Conservation (phyloP, 2,888 invertebrate genomes). For the Clepsis dumicolana region DNA sequence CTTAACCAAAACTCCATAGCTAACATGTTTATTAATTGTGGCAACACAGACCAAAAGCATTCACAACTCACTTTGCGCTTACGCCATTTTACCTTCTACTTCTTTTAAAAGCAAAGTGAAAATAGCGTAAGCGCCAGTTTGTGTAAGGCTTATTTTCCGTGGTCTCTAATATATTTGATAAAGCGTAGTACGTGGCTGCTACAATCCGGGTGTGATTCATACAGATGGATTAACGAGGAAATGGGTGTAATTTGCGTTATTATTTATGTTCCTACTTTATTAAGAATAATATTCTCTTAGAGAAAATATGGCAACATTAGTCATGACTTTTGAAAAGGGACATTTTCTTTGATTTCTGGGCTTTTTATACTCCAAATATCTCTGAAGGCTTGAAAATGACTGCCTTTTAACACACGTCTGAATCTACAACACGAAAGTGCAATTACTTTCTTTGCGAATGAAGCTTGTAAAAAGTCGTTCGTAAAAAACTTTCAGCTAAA, state of each 20-base stretch:
- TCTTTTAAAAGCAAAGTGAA: background rate
- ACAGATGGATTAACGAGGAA: background rate
- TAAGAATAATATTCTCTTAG: background rate
- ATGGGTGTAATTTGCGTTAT: background rate
- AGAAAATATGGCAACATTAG: background rate
- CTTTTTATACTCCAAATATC: too few species aligned
- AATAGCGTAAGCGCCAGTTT: background rate
- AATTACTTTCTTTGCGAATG: too few species aligned
- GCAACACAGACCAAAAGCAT: background rate
- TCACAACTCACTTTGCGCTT: background rate
- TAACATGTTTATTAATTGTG: slow-evolving; percentile 16
- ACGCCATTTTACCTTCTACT: background rate
- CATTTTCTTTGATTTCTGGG: background rate
- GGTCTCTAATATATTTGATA: slow-evolving; percentile 5
- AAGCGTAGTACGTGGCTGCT: background rate
- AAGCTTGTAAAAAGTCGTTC: too few species aligned
- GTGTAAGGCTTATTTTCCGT: background rate
- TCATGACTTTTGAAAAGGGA: background rate
- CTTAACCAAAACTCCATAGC: slow-evolving; percentile 14
- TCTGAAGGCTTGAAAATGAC: too few species aligned
- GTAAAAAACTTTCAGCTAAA: too few species aligned
- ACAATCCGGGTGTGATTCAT: background rate
- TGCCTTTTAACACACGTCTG: too few species aligned
- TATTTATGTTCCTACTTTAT: slow-evolving; percentile 2
- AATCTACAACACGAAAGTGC: too few species aligned